Percentiles rank a stretch among this genome's conserved stretches.
Conservation (phyloP, 2,888 invertebrate genomes). For the Noctua fimbriata region DNA sequence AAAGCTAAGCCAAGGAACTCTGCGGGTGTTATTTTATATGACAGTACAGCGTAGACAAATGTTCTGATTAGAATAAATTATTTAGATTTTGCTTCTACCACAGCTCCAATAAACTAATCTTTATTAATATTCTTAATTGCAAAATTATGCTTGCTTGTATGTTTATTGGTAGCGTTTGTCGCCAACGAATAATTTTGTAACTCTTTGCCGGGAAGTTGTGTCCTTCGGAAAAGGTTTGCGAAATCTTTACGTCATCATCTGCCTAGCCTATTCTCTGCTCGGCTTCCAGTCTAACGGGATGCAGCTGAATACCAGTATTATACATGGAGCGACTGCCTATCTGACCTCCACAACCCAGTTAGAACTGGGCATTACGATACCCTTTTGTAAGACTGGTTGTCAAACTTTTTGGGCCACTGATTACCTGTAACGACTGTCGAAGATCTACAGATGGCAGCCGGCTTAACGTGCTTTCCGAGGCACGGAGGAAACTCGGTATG, state of each 20-base stretch:
- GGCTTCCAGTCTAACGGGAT: no score
- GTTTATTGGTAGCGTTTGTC: slow-evolving; percentile 34
- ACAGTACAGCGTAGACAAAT: slow-evolving; percentile 34
- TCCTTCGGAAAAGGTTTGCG: slow-evolving; percentile 3
- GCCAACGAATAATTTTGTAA: slow-evolving; percentile 21
- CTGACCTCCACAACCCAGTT: no score
- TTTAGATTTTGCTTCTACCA: slow-evolving; percentile 19
- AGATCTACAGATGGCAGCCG: no score
- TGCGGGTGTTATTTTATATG: slow-evolving; percentile 27
- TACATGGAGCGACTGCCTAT: no score
- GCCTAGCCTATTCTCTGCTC: no score
- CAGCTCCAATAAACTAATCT: slow-evolving; percentile 33
- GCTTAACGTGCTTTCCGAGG: no score
- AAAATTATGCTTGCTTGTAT: slow-evolving; percentile 33
- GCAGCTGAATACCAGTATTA: no score
- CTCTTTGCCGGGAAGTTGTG: not conserved
- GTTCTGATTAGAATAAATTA: slow-evolving; percentile 54
- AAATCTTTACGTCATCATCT: not conserved
- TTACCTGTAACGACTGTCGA: no score
- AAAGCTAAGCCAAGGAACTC: slow-evolving; percentile 12
- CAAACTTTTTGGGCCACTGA: no score
- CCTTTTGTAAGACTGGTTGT: no score
- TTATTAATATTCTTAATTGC: slow-evolving; percentile 32
- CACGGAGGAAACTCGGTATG: no score
- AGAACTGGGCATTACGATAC: no score